Base-by-base conservation (phyloP, 2,888 invertebrate genomes). In the Altica lythri region DNA sequence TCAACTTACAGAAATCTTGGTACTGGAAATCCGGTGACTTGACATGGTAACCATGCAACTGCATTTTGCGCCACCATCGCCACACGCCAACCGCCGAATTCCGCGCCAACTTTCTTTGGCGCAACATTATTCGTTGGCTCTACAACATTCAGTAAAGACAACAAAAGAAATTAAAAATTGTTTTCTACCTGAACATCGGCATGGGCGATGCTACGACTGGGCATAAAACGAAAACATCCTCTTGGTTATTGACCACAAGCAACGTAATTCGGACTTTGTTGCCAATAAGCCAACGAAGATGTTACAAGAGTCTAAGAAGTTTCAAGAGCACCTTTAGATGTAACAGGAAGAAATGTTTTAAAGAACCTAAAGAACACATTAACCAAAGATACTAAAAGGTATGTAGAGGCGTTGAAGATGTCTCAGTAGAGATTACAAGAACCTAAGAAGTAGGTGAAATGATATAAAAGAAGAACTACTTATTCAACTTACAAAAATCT, bases 41-140 rank as follows among this genome's bases (percentile, higher is more conserved):
- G 80, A 64, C 88, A 88, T 62, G 83, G 83, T 73, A 88, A 76
- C 74, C 84, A 86, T 60, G 83, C 82, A 64, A 79, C 78, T 64
- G 75, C 74, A 57, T 72, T 76, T 70, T 75, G 74, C 50, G 77
- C 73, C 65, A 84, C 80, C 72, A 76, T 75, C 63, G 42, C 12
- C 9, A 85, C 81, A 73, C 84, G 84, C 79, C 84, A 83, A 72
- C 86, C 76, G 37, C 71, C 73, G 62, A 73, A 74, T 59, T 83
- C 79, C 67, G 82, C 81, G 54, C 82, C 80, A 67, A 81, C 81
- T 72, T 83, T 81, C 71, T 83, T 81, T 60, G 85, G 84, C 59
- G 81, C 76, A 45, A 85, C 83, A 71, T 85, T 85, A 77, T 83
- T 82, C 49, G 83, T 84, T 44, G 85, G 85, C 65, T 77, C 77